Evolutionary conservation across 2,113 vertebrate genomes (phyloP), one percentile per base, ranked within the genome.

Genomic region (Parotia lawesii): DNA sequence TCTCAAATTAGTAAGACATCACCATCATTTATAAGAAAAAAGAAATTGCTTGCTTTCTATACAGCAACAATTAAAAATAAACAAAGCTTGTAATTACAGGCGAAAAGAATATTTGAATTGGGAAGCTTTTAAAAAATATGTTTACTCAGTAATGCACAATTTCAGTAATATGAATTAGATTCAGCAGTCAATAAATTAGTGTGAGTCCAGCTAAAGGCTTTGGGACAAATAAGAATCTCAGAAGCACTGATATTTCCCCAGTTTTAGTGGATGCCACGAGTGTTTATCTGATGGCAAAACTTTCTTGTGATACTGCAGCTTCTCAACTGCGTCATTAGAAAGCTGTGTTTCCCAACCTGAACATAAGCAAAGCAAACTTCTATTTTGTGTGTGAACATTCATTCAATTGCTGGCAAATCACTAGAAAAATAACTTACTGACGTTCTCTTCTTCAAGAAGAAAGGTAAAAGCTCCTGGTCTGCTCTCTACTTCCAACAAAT

Each of bases 391-490:
- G 21, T 27, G 25, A 89, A 70, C 38, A 33, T 77, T 65, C 19
- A 12, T 77, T 82, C 62, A 38, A 12, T 19, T 87, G 54, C 86
- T 76, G 72, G 66, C 71, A 95, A 47, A 77, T 88, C 70, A 58
- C 58, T 86, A 85, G 66, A 89, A 94, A 96, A 79, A 85, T 44
- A 94, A 94, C 89, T 82, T 79, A 74, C 38, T 83, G 53, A 79
- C 70, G 67, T 62, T 86, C 85, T 93, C 85, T 88, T 93, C 91
- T 69, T 82, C 85, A 93, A 90, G 87, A 96, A 95, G 75, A 95
- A 94, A 87, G 45, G 44, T 71, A 77, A 76, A 85, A 95, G 56
- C 35, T 77, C 72, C 64, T 80, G 28, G 65, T 86, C 74, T 83
- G 50, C 81, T 73, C 81, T 76, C 62, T 53, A 35, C 24, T 85